Base-by-base conservation (phyloP, 2,113 vertebrate species). In the Rhodinocichla rosea region DNA sequence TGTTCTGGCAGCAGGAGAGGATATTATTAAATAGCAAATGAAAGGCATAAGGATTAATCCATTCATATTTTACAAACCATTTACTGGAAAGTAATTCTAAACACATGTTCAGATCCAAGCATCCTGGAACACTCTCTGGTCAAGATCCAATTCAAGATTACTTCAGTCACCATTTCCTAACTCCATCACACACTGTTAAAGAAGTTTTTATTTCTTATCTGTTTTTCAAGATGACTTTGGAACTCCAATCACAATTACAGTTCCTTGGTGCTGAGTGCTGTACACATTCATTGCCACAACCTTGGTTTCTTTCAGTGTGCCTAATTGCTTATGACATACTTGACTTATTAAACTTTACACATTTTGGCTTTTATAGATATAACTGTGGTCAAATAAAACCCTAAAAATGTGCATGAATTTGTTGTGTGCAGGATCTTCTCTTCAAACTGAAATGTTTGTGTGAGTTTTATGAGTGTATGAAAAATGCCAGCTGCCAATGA, bases 331-430 rank as follows among this genome's bases (percentile, higher is more conserved):
- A 92, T 53, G 59, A 83, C 69, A 76, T 30, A 95, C 84, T 80
- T 82, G 92, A 83, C 67, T 93, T 94, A 97, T 95, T 94, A 95
- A 95, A 90, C 92, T 97, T 97, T 40, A 96, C 94, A 79, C 80
- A 88, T 91, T 95, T 24, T 84, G 44, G 80, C 77, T 80, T 90
- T 77, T 70, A 80, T 57, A 62, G 37, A 53, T 18, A 67, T 2
- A 7, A 39, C 69, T 53, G 57, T 1, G 8, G 49, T 71, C 84
- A 92, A 94, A 94, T 84, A 91, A 96, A 94, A 60, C 57, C 56
- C 44, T 63, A 88, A 82, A 45, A 76, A 71, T 1, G 32, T 19
- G 71, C 49, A 56, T 22, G 49, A 94, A 81, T 73, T 84, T 83
- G 62, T 37, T 79, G 57, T 3, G 1, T 62, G 56, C 2, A 7